Conservation (phyloP, 2,888 invertebrate species). For the Apocheima hispidaria region DNA sequence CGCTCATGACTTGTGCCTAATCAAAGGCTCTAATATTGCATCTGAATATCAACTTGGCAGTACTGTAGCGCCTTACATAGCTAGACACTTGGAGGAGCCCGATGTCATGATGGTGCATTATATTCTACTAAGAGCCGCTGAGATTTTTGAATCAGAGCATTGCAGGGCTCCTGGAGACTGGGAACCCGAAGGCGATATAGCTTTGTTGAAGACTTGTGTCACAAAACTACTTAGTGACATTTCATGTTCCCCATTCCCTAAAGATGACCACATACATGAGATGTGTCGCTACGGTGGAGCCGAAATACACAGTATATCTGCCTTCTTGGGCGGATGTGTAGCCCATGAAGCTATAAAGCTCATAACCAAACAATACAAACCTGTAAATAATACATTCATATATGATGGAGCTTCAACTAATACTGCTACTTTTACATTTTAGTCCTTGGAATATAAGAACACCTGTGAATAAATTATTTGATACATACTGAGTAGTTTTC, state of each 20-base stretch:
- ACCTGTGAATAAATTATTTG: slow-evolving; percentile 50
- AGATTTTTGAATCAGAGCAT: slow-evolving; percentile 95
- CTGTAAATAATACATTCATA: slow-evolving; percentile 97
- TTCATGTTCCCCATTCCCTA: slow-evolving; percentile 91
- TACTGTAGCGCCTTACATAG: slow-evolving; percentile 85
- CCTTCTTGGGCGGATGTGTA: slow-evolving; percentile 95
- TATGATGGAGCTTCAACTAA: slow-evolving; percentile 97
- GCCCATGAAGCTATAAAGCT: slow-evolving; percentile 99
- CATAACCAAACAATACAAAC: slow-evolving; percentile 97
- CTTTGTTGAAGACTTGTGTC: slow-evolving; percentile 91
- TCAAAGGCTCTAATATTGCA: slow-evolving; percentile 92
- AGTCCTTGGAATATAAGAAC: slow-evolving; percentile 45
- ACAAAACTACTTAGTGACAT: slow-evolving; percentile 93
- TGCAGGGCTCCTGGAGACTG: slow-evolving; percentile 96
- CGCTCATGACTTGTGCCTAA: slow-evolving; percentile 91
- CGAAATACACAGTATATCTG: slow-evolving; percentile 97
- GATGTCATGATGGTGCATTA: slow-evolving; percentile 96
- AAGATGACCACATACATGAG: slow-evolving; percentile 98
- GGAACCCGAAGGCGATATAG: slow-evolving; percentile 96
- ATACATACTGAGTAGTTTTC: slow-evolving; percentile 37
- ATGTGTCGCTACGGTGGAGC: slow-evolving; percentile 97
- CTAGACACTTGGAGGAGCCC: slow-evolving; percentile 91
- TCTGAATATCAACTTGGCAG: slow-evolving; percentile 92
- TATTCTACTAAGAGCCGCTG: slow-evolving; percentile 95
- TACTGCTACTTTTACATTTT: slow-evolving; percentile 92